phyloP scores from a whole-genome alignment of 2,797 vertebrate species.

The Ciconia nigra region DNA sequence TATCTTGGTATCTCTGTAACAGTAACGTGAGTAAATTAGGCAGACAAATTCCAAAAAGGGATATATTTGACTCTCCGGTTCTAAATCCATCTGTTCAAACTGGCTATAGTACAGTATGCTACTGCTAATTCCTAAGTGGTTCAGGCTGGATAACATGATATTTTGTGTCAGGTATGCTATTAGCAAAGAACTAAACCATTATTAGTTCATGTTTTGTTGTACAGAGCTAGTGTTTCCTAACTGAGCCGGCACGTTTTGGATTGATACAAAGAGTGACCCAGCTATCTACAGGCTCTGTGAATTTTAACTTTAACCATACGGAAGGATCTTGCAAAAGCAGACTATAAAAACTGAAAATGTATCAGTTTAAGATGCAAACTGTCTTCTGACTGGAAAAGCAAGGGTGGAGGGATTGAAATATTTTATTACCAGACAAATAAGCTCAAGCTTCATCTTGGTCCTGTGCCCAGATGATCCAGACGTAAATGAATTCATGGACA shows the following conservation, averaged over 20 bases:
- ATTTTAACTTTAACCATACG: constrained; percentile 57
- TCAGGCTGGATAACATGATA: constrained; percentile 19
- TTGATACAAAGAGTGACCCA: neutral
- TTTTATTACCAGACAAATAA: constrained; percentile 15
- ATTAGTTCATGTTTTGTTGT: neutral
- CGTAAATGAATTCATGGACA: neutral
- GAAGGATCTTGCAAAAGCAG: constrained; percentile 26
- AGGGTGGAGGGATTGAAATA: constrained; percentile 8
- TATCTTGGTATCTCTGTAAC: constrained; percentile 52
- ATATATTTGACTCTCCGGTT: constrained; percentile 61
- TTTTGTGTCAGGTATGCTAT: constrained; percentile 23
- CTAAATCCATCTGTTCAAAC: constrained; percentile 73
- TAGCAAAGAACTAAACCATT: constrained; percentile 21
- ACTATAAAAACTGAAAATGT: constrained; percentile 33
- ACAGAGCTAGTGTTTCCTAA: neutral
- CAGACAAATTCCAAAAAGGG: constrained; percentile 66
- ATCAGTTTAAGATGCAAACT: constrained; percentile 22
- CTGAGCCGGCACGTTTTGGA: neutral
- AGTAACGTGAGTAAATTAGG: constrained; percentile 61
- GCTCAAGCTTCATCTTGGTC: neutral
- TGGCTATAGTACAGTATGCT: constrained; percentile 34
- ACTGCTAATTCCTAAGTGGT: constrained; percentile 41
- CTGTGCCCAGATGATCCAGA: constrained; percentile 16
- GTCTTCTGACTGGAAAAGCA: constrained; percentile 21
- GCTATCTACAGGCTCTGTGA: constrained; percentile 28